Percentiles rank a stretch among this genome's conserved stretches.
These are phyloP conservation scores for Alloplasta piceator DNA, from an alignment of 2,888 invertebrate species.

Conservation along the genomic window DNA sequence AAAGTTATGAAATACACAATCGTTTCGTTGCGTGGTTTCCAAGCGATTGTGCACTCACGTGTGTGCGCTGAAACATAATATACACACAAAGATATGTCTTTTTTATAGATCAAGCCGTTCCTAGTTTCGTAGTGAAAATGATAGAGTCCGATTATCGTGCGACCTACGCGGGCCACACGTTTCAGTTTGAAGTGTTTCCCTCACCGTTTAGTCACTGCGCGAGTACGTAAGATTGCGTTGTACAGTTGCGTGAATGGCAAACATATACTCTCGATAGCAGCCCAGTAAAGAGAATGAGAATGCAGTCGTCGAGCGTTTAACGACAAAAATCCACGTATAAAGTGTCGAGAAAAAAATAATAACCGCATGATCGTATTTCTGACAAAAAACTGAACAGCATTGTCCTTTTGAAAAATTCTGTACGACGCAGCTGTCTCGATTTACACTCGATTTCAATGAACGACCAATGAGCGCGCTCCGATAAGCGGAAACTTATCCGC, in stretches of 20 bases:
- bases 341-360: neutral
- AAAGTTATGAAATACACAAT: slow-evolving; percentile 10
- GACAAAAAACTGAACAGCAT: no score
- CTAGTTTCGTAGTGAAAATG: slow-evolving; percentile 50
- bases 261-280: slow-evolving; percentile 63
- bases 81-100: slow-evolving; percentile 37
- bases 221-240: slow-evolving; percentile 63
- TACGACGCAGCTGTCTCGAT: no score
- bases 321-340: slow-evolving; percentile 22
- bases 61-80: slow-evolving; percentile 31
- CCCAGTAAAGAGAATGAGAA: slow-evolving; percentile 10
- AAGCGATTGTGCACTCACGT: neutral
- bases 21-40: neutral
- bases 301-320: slow-evolving; percentile 48
- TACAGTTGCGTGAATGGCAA: slow-evolving; percentile 50
- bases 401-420: no score
- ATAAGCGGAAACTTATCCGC: no score
- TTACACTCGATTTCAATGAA: no score
- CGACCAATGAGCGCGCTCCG: no score
- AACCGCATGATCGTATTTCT: no score
- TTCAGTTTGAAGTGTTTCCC: slow-evolving; percentile 42
- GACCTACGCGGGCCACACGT: slow-evolving; percentile 18
- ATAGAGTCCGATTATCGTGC: slow-evolving; percentile 34
- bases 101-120: slow-evolving; percentile 55
- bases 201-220: slow-evolving; percentile 11